phyloP scores from a whole-genome alignment of 2,888 invertebrate species.

The Drosophila paracracens region DNA sequence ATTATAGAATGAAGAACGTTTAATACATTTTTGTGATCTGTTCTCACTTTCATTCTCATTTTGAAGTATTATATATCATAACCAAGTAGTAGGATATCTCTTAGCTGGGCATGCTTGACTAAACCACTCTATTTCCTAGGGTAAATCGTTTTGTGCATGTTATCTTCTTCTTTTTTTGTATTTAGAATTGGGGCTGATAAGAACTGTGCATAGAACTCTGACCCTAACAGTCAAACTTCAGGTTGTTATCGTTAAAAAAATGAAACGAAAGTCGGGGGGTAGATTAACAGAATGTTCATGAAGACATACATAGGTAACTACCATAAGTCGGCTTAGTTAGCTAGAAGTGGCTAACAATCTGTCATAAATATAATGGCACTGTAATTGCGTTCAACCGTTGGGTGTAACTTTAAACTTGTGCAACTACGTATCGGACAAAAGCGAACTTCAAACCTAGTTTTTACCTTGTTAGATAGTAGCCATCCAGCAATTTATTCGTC shows the following conservation, averaged over 20 bases:
- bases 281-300: constrained; percentile 8
- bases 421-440: neutral
- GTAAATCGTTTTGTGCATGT: constrained; percentile 32
- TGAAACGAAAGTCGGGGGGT: neutral
- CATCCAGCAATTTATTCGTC: neutral
- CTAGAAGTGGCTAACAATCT: neutral
- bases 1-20: neutral
- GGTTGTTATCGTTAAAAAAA: constrained; percentile 30
- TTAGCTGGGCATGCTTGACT: neutral
- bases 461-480: neutral
- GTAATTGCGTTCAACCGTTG: neutral
- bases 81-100: neutral
- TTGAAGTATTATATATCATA: neutral
- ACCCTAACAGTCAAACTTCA: constrained; percentile 38
- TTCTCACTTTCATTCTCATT: neutral
- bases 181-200: constrained; percentile 32
- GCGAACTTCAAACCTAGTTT: neutral
- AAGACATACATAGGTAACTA: neutral
- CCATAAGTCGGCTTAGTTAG: neutral
- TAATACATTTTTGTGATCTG: neutral
- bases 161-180: constrained; percentile 1
- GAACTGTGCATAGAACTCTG: constrained; percentile 38
- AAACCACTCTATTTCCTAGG: neutral
- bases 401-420: neutral
- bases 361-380: neutral